Evolutionary conservation across 2,113 vertebrate genomes (phyloP).

Genomic region (Heliornis fulica): DNA sequence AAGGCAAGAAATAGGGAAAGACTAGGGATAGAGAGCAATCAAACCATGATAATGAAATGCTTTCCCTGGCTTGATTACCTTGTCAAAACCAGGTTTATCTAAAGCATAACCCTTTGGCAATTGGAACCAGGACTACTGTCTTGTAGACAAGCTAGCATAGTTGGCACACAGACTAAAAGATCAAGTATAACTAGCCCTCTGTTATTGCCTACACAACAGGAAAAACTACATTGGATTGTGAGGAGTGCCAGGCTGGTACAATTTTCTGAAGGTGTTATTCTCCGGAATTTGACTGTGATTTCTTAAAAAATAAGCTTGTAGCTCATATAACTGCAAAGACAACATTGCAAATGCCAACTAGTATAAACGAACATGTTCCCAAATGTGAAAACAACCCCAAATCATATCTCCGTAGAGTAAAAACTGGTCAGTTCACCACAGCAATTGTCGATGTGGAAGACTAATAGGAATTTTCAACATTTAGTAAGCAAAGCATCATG

Average conservation of each 20-base stretch:
- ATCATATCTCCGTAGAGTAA: background rate
- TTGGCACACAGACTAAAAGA: constrained; percentile 26
- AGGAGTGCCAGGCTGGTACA: background rate
- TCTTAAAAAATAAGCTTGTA: constrained; percentile 52
- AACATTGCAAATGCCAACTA: constrained; percentile 43
- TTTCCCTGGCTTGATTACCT: background rate
- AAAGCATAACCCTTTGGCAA: constrained; percentile 8
- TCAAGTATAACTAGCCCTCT: background rate
- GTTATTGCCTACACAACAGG: constrained; percentile 3
- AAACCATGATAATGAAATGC: background rate
- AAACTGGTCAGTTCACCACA: background rate
- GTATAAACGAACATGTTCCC: background rate
- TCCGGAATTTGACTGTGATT: constrained; percentile 9
- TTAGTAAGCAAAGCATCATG: background rate
- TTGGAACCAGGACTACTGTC: constrained; percentile 14
- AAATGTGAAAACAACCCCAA: background rate
- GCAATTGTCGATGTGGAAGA: background rate
- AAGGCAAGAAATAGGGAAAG: background rate
- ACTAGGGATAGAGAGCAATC: background rate
- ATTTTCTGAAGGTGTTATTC: constrained; percentile 44
- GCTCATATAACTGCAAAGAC: constrained; percentile 34
- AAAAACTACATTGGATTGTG: background rate
- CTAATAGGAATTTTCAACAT: background rate
- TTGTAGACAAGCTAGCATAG: constrained; percentile 44
- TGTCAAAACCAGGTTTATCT: background rate